Evolutionary conservation across 2,888 invertebrate species (phyloP).

Genomic region (Villa cingulata): DNA sequence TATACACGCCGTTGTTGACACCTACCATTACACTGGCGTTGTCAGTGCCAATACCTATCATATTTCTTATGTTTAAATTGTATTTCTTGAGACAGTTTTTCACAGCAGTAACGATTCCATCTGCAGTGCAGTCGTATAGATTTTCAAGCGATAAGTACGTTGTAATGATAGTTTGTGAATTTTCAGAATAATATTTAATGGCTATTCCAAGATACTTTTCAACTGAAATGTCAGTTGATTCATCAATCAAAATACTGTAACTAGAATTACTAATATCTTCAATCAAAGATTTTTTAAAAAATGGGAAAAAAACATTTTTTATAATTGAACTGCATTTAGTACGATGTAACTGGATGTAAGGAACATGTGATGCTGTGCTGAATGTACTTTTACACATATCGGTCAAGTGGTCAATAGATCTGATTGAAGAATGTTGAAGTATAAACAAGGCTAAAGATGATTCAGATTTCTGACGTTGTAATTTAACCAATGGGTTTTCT

Average conservation of each 20-base stretch:
- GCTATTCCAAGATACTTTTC: slow-evolving; percentile 2
- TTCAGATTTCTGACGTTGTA: too few relatives aligned
- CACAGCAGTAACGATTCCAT: not conserved
- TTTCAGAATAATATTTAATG: slow-evolving; percentile 1
- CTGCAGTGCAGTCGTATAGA: not conserved
- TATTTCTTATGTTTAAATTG: not conserved
- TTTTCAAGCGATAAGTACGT: not conserved
- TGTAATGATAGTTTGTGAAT: not conserved
- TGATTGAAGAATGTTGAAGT: too few relatives aligned
- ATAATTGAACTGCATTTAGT: slow-evolving; percentile 7
- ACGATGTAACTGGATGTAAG: slow-evolving; percentile 1
- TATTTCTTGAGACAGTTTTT: not conserved
- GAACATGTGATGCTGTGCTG: not conserved
- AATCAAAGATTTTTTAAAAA: not conserved
- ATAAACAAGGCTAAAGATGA: too few relatives aligned
- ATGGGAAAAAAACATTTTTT: slow-evolving; percentile 2
- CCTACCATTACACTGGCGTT: not conserved
- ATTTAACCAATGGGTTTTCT: too few relatives aligned
- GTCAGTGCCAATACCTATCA: not conserved
- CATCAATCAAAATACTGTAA: slow-evolving; percentile 4
- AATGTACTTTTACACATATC: too few relatives aligned
- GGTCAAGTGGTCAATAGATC: too few relatives aligned
- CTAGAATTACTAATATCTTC: not conserved
- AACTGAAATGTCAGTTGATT: slow-evolving; percentile 3
- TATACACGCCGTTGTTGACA: not conserved